Base-by-base conservation (phyloP, 2,888 invertebrate species). In the Leptothorax acervorum region DNA sequence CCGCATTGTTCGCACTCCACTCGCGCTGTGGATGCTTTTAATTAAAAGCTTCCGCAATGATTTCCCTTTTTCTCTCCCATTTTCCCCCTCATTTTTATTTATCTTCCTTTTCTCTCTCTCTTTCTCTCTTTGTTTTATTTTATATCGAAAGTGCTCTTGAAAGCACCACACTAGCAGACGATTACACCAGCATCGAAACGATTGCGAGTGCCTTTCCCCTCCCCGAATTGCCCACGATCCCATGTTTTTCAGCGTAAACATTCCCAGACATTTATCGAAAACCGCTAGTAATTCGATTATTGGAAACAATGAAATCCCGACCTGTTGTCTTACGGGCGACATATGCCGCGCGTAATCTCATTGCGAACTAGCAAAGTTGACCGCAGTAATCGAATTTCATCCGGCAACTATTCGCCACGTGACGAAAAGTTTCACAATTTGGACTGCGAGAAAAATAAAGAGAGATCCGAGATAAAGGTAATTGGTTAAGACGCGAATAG, bases 11-110 rank as follows among this genome's bases (percentile, higher is more conserved):
- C 88, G 81, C 84, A 86, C 65, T 51, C 79, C 18, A 76, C 88
- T 86, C 85, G 75, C 82, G 82, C 87, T 86, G 78, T 86, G 63
- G 86, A 88, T 86, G 90, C 87, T 92, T 93, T 92, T 93, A 93
- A 93, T 93, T 92, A 93, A 93, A 78, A 93, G 89, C 84, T 57
- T 45, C 73, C 75, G 73, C 84, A 82, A 31, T 53, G 48, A 63
- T 83, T 82, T 73, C 28, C 8, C 45, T 35, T 48, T 48, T 55
- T 45, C 23, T 35, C 8, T 18, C 11, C 11, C 12, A 23, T 51
- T 48, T 63, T 8, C 28, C 5, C 23, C 3, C 35, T 35, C 15
- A 8, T 39, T 71, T 71, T 71, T 45, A 28, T 79, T 79, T 23
- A n/a, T 53, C 8, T 35, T 18, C 3, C 15, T 3, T 15, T 31